phyloP scores from a whole-genome alignment of 2,113 vertebrate genomes.

The Regulus satrapa region DNA sequence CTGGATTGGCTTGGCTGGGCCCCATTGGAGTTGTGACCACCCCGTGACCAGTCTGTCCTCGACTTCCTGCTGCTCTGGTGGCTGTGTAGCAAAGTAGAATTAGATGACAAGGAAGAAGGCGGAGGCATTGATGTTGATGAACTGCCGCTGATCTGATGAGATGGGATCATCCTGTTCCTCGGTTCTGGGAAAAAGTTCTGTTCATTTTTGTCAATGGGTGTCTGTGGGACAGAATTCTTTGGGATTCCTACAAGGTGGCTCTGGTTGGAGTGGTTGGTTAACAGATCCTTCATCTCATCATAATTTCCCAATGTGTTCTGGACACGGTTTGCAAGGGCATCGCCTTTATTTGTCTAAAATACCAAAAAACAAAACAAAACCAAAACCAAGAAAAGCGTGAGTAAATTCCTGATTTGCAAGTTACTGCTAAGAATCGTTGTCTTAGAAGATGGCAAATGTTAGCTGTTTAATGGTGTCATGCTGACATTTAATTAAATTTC shows the following conservation, averaged over 20 bases:
- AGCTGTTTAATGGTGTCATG: slow-evolving; percentile 54
- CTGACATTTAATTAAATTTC: slow-evolving; percentile 68
- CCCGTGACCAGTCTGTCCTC: slow-evolving; percentile 84
- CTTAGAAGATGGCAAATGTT: slow-evolving; percentile 51
- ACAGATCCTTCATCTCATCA: slow-evolving; percentile 93
- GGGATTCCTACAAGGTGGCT: slow-evolving; percentile 96
- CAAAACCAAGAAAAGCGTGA: slow-evolving; percentile 16
- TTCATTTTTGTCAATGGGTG: slow-evolving; percentile 80
- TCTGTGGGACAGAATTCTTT: slow-evolving; percentile 87
- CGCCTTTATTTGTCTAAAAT: slow-evolving; percentile 91
- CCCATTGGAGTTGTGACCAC: slow-evolving; percentile 70
- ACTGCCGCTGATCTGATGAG: slow-evolving; percentile 71
- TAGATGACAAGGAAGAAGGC: slow-evolving; percentile 73
- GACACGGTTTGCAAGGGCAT: slow-evolving; percentile 91
- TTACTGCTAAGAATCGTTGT: slow-evolving; percentile 52
- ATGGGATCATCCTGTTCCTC: slow-evolving; percentile 72
- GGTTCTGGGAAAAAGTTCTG: slow-evolving; percentile 82
- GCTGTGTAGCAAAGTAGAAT: slow-evolving; percentile 65
- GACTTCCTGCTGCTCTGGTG: slow-evolving; percentile 84
- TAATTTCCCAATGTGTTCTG: slow-evolving; percentile 94
- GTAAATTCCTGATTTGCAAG: slow-evolving; percentile 45
- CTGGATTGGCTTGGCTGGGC: slow-evolving; percentile 67
- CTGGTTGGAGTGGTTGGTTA: slow-evolving; percentile 94
- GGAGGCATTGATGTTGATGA: slow-evolving; percentile 71
- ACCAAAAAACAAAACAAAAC: slow-evolving; percentile 2